Evolutionary conservation across 2,888 invertebrate genomes (phyloP), one percentile per base, ranked within the genome.

Genomic region (Drosophila multiciliata): DNA sequence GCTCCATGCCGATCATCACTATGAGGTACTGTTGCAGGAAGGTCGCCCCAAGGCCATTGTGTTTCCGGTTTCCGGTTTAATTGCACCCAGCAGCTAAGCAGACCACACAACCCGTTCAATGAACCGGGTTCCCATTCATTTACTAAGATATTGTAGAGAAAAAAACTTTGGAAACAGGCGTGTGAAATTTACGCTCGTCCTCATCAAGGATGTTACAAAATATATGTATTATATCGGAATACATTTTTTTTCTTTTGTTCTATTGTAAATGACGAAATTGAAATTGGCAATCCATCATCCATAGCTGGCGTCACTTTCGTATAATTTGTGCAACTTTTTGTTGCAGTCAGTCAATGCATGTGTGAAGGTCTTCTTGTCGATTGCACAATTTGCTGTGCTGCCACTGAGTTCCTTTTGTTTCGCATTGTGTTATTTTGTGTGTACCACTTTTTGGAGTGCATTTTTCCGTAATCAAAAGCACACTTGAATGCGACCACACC

Each of bases 381-480:
- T 53, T 59, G 77, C 80, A 82, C 82, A 78, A 81, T 83, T 78
- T 66, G 58, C 42, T 59, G 74, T 52, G 59, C 62, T 60, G 59
- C 48, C 57, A 59, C 50, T 55, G 36, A 40, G 52, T 54, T 66
- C 20, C 66, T 59, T 65, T 80, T 77, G 64, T 26, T 40, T 40
- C 4, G n/a, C n/a, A n/a, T 40, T 42, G n/a, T 42, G 12, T 36
- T 36, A 61, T 62, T 80, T 67, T 36, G 29, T 36, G 61, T 62
- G 77, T 67, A 72, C 80, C 82, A 82, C 82, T 75, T 82, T 84
- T 81, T 83, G 40, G 77, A 87, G 87, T 89, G 78, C 73, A 89
- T 89, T 82, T 89, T 69, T 78, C 85, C 89, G 87, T 89, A 87
- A 89, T 87, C 85, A 89, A 87, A 81, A 81, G 81, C 74, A 77